A percentile compares a stretch with the other conserved stretches of the same genome.
These are phyloP conservation scores for Ranitomeya variabilis DNA, from an alignment of 2,113 vertebrate genomes.

Conservation along the genomic window DNA sequence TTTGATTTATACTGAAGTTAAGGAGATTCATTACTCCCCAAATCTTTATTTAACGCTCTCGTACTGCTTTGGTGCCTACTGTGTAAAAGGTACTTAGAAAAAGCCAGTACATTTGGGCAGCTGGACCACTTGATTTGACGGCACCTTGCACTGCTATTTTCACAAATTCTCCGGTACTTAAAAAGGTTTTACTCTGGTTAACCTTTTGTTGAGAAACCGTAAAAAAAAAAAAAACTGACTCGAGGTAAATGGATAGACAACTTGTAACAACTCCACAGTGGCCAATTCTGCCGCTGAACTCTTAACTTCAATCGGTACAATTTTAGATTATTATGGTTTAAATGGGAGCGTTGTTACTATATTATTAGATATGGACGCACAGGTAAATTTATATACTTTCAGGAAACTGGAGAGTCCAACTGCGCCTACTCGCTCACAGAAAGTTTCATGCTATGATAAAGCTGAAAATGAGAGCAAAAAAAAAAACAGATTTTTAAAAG, in stretches of 20 bases:
- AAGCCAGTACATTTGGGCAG: conserved; percentile 57
- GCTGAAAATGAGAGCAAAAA: neutral
- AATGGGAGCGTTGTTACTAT: conserved; percentile 50
- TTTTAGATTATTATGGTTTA: conserved; percentile 58
- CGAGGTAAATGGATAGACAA: conserved; percentile 55
- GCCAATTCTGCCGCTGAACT: conserved; percentile 54
- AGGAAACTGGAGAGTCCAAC: conserved; percentile 25
- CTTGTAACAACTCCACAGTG: conserved; percentile 55
- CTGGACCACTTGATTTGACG: conserved; percentile 49
- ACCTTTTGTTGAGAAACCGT: conserved; percentile 55
- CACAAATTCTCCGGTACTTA: conserved; percentile 53
- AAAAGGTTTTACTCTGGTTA: conserved; percentile 58
- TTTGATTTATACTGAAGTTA: conserved; percentile 58
- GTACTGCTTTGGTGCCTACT: conserved; percentile 53
- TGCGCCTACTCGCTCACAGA: conserved; percentile 20
- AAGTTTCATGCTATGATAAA: conserved; percentile 35
- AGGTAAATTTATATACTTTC: conserved; percentile 53
- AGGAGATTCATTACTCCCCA: conserved; percentile 58
- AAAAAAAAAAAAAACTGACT: conserved; percentile 44
- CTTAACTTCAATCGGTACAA: conserved; percentile 56
- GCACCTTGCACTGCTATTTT: conserved; percentile 54
- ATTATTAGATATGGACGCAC: conserved; percentile 57
- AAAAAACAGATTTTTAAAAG: conserved; percentile 5
- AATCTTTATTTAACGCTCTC: conserved; percentile 56
- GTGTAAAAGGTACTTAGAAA: conserved; percentile 58